Evolutionary conservation across 1,140 invertebrate species (phyloP).

Genomic region (Drusus annulatus): DNA sequence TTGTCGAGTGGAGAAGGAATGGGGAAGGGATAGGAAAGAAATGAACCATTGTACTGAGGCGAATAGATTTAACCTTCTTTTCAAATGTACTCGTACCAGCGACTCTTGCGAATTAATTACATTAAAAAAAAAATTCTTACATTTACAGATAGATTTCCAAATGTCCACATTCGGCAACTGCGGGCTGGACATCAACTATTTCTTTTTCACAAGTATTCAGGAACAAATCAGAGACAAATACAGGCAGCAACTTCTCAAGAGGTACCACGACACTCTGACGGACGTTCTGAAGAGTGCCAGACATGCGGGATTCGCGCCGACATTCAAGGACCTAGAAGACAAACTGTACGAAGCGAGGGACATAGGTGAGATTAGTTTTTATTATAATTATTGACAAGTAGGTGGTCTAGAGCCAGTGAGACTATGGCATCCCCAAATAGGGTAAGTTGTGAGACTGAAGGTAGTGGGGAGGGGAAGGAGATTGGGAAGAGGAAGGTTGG

Average conservation of each 20-base stretch:
- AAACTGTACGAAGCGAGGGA: conserved; percentile 37
- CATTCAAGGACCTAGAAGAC: conserved; percentile 40
- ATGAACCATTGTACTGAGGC: no score
- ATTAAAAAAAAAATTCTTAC: background rate
- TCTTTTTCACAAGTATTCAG: conserved; percentile 42
- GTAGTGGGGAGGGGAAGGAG: no score
- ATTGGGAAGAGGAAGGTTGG: no score
- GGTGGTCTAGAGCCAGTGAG: no score
- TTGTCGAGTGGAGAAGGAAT: no score
- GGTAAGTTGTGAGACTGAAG: no score
- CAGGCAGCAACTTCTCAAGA: conserved; percentile 31
- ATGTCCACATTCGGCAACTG: conserved; percentile 46
- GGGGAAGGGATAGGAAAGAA: no score
- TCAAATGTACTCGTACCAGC: no score
- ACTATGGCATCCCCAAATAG: no score
- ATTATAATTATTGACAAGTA: no score
- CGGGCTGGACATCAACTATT: conserved; percentile 54
- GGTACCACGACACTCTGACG: conserved; percentile 40
- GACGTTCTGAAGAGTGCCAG: conserved; percentile 16
- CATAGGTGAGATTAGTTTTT: conserved; percentile 39
- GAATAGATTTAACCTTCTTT: no score
- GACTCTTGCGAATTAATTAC: no score
- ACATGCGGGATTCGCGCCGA: conserved; percentile 44
- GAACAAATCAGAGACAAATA: conserved; percentile 33
- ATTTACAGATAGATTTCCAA: conserved; percentile 54